These are phyloP conservation scores for Polyommatus icarus DNA, from an alignment of 2,888 invertebrate genomes.

Conservation along the genomic window DNA sequence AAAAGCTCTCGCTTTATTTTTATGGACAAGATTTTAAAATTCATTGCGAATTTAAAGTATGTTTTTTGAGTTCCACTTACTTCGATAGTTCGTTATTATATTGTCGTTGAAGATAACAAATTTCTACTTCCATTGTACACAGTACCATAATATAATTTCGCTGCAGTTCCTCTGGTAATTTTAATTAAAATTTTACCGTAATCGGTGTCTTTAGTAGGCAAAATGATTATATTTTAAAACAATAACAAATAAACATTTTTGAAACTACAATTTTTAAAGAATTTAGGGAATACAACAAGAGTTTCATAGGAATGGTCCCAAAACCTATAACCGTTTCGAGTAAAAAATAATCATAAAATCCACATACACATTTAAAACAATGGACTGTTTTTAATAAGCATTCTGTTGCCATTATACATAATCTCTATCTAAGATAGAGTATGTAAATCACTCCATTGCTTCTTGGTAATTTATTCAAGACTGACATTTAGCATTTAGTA, in stretches of 20 bases:
- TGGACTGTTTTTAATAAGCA: background rate
- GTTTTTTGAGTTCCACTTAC: background rate
- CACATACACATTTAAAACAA: too few relatives aligned
- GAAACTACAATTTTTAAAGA: too few relatives aligned
- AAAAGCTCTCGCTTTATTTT: background rate
- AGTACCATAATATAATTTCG: too few relatives aligned
- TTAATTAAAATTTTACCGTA: background rate
- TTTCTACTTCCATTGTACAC: too few relatives aligned
- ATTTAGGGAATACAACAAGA: too few relatives aligned
- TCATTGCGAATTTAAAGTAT: background rate
- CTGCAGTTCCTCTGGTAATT: too few relatives aligned
- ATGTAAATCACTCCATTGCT: background rate
- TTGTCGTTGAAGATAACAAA: background rate
- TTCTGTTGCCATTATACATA: background rate
- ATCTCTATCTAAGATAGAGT: background rate
- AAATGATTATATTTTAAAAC: too few relatives aligned
- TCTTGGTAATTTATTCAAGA: slow-evolving; percentile 10
- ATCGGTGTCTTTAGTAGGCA: too few relatives aligned
- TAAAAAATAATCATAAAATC: too few relatives aligned
- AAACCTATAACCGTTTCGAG: too few relatives aligned
- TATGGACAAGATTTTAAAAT: background rate
- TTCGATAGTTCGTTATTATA: background rate
- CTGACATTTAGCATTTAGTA: slow-evolving; percentile 21
- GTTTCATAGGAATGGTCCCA: too few relatives aligned
- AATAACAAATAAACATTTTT: too few relatives aligned